Evolutionary conservation across 2,888 invertebrate genomes (phyloP), one percentile per base, ranked within the genome.

Genomic region (Gonocerus acuteangulatus): DNA sequence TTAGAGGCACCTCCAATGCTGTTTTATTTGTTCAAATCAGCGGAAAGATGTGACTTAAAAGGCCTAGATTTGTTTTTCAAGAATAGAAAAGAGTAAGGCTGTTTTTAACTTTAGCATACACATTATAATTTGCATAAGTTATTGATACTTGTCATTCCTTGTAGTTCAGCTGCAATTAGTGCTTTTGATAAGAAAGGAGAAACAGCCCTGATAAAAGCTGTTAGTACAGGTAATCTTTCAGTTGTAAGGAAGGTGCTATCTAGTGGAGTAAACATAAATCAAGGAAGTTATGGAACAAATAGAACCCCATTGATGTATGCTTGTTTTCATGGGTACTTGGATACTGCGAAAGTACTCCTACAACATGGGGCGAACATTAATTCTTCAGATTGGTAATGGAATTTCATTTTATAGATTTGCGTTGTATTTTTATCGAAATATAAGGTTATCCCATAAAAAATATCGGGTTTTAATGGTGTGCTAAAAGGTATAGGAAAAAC

Each of bases 11-110:
- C 48, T 19, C 61, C 59, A 9, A 63, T 61, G 56, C 45, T 61
- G 16, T 65, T 65, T 49, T 61, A 65, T 36, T 45, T 65, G 22
- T 63, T 65, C 21, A 62, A 65, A 42, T 23, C 61, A 49, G 59
- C 62, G 2, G 62, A 65, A 32, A 48, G 62, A 48, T 52, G 57
- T 42, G 48, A 59, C 36, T 0, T 59, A 19, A 19, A 48, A 22
- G 48, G 48, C 7, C 36, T 59, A 16, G 18, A 23, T 7, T 18
- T 16, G 13, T 62, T 65, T 48, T 45, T 63, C 22, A 39, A 56
- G 15, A 61, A 65, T 42, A 60, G 65, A 56, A 62, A 47, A 6
- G 45, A 57, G 57, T 57, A 57, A 57, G 57, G 13, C n/a, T 18
- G 23, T n/a, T n/a, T n/a, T n/a, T n/a, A n/a, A n/a, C n/a, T n/a